Conservation (phyloP, 2,113 vertebrate genomes). For the Galbula dea region DNA sequence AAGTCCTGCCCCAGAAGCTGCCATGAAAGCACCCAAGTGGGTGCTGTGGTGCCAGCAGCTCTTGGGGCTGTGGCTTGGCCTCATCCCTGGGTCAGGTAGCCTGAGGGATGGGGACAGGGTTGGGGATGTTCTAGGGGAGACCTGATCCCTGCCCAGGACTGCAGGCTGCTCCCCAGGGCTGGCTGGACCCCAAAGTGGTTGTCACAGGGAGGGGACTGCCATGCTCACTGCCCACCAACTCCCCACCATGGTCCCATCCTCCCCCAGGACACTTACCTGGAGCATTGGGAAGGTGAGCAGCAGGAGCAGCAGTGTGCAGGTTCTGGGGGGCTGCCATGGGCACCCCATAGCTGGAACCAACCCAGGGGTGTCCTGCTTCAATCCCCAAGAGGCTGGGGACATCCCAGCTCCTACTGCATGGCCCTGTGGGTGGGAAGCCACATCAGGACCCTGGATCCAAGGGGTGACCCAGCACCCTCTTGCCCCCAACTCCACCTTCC, state of each 20-base stretch:
- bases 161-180: background rate
- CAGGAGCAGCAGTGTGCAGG: background rate
- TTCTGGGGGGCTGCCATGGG: background rate
- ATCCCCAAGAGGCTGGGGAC: background rate
- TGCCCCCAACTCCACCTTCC: fast-evolving
- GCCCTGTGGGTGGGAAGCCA: fast-evolving
- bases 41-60: background rate
- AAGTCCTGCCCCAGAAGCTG: background rate
- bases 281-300: background rate
- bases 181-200: fast-evolving
- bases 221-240: background rate
- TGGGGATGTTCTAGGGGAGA: background rate
- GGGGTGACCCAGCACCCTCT: background rate
- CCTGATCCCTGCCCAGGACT: background rate
- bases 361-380: background rate
- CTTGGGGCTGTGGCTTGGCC: background rate
- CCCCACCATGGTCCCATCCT: background rate
- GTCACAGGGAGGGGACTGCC: background rate
- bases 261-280: background rate
- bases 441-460: background rate
- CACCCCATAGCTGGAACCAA: background rate
- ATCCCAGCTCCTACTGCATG: background rate
- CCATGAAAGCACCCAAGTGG: background rate
- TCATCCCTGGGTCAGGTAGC: background rate
- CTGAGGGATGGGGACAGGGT: background rate